phyloP scores from a whole-genome alignment of 2,113 vertebrate species.

The Atrichornis clamosus region DNA sequence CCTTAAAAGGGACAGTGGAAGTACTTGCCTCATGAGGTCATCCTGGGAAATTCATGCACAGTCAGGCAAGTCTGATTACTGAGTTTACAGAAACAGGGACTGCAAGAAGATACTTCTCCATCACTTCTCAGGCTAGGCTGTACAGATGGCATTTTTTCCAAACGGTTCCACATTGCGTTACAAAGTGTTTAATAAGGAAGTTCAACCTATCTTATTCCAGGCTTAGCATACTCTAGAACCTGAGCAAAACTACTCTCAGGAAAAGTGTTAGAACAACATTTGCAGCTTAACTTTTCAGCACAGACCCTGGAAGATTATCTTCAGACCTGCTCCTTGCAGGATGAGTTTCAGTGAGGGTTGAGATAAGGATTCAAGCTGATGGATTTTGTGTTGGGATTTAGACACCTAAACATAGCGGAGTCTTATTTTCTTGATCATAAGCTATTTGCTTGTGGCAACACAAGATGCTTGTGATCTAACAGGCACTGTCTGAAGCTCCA shows the following conservation, averaged over 20 bases:
- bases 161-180: not conserved
- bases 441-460: not conserved
- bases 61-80: not conserved
- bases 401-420: not conserved
- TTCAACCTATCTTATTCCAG: slow-evolving; percentile 12
- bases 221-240: not conserved
- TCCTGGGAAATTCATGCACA: not conserved
- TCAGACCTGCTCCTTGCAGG: not conserved
- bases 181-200: not conserved
- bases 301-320: not conserved
- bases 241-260: not conserved
- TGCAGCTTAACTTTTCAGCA: not conserved
- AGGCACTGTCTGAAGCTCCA: not conserved
- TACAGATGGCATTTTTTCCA: slow-evolving; percentile 10
- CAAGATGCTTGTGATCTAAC: not conserved
- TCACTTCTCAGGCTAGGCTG: not conserved
- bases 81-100: not conserved
- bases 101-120: not conserved
- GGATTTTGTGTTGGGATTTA: not conserved
- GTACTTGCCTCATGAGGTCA: not conserved
- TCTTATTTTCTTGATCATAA: not conserved
- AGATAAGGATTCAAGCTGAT: not conserved
- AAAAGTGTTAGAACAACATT: not conserved
- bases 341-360: not conserved
- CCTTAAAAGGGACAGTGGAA: not conserved